Evolutionary conservation across 2,113 vertebrate species (phyloP), one percentile per base, ranked within the genome.

Genomic region (Penelope pileata): DNA sequence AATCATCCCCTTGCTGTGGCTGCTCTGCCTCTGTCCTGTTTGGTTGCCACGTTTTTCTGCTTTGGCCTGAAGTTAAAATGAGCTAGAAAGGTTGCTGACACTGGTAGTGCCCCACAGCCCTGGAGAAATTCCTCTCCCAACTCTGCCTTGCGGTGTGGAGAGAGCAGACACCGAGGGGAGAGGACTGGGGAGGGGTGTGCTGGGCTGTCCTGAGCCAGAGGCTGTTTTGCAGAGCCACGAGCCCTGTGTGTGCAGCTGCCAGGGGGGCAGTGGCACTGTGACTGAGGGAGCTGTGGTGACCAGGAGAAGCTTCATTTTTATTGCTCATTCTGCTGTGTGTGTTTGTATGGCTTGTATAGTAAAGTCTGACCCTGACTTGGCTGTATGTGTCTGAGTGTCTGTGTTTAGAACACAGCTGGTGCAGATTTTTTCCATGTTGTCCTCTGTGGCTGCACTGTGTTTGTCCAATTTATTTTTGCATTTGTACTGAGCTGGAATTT

Each of bases 361-460:
- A 29, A 94, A 70, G 90, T 24, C 69, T 69, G 62, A 80, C 40
- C 66, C 53, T 4, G 9, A 29, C 95, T 79, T 67, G 82, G 54
- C 77, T 62, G 2, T 5, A 47, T 68, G 68, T 91, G 47, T 79
- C 56, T 54, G 48, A 16, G 59, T 18, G 5, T 30, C 95, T 75
- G 45, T 83, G 77, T 87, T 81, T 59, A 45, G 79, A 68, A 73
- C 81, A 42, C 23, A 90, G 74, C 50, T 79, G 78, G 27, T 64
- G 50, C 40, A 22, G 43, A 54, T 29, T 91, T 95, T 95, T 29
- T 90, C 95, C 93, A 59, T 94, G 93, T 92, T 97, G 94, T 92
- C 40, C 43, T 95, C 90, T 90, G 53, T 88, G 92, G 92, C 92
- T 94, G 26, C 3, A 1, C 26, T 88, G 87, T 95, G 85, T 95